Base-by-base conservation (phyloP, 2,888 invertebrate species). In the Eupelmus urozonus region DNA sequence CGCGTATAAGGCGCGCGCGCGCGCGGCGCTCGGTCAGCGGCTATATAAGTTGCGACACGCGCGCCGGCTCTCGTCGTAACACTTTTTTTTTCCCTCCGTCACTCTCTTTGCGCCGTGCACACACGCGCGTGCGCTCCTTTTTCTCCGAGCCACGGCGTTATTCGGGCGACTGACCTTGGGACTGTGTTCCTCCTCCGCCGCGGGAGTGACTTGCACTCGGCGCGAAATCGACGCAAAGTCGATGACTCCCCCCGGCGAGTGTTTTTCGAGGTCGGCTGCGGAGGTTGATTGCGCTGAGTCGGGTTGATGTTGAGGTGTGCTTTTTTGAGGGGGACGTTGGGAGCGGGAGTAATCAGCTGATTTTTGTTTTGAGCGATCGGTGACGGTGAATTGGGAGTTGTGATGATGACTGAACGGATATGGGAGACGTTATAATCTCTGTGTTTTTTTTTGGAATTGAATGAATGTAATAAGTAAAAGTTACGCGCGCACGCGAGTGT, bases 11-110 rank as follows among this genome's bases (percentile, higher is more conserved):
- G 67, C 67, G 29, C 40, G n/a, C 7, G 51, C 18, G 16, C 25
- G 49, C 72, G 72, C 55, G 62, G 66, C 74, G 27, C 57, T n/a
- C 70, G 70, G 71, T 73, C 77, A 75, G 75, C 75, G 79, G 65
- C 51, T 18, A 18, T 18, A 55, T 57, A 18, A 63, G 71, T 80
- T 74, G 71, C 76, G 78, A 71, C 74, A 81, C 79, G 76, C 75
- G 72, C 69, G 72, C 60, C 72, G 66, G 75, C 51, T 40, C 18
- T 76, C 69, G 66, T n/a, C 77, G 77, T 77, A 77, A 77, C 72
- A 77, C 72, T 78, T 78, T 73, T 73, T 71, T 67, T 60, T 70
- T 23, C 40, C 40, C 23, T 45, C 45, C 59, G n/a, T 25, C 34
- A 25, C 16, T 29, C 5, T 25, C 25, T 3, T 62, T 13, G 23